Evolutionary conservation across 1,140 invertebrate genomes (phyloP), one percentile per base, ranked within the genome.

Genomic region (Habropoda laboriosa): DNA sequence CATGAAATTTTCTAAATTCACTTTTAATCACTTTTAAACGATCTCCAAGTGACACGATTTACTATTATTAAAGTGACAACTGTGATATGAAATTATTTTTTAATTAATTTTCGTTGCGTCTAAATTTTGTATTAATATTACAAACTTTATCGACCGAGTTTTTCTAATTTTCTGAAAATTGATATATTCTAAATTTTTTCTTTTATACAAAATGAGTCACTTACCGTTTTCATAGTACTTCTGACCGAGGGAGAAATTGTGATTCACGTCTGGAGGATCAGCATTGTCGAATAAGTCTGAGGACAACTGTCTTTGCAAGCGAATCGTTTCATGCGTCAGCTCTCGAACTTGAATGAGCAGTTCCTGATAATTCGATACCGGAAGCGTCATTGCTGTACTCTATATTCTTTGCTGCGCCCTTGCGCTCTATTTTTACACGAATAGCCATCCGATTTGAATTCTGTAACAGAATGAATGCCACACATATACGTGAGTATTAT

Each of bases 361-460:
- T 74, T 94, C 93, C 87, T 94, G 93, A 88, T 94, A 94, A 77
- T 92, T 94, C 27, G 93, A 93, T 75, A 94, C 93, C 64, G 94
- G 93, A 76, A 94, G 89, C 88, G 93, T 94, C 94, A 94, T 94
- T 84, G 86, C 86, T 89, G 60, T 76, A 16, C 45, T 58, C 80
- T 73, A 40, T 79, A 40, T 40, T 45, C 53, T 81, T 85, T 57
- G 57, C 75, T 51, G 78, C 83, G 80, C 86, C 58, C 42, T 42
- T 66, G 86, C 77, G 76, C 80, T 55, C 40, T 42, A 30, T 12
- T 55, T 55, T 79, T 60, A 30, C 18, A 57, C 55, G 82, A 73
- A 87, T 45, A 76, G 85, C 85, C 86, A 87, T 87, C 78, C 85
- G 86, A 86, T 49, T 82, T 49, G 58, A 72, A 72, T 86, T 73